These are phyloP conservation scores for Listronotus bonariensis DNA, from an alignment of 1,140 invertebrate genomes.

Conservation along the genomic window DNA sequence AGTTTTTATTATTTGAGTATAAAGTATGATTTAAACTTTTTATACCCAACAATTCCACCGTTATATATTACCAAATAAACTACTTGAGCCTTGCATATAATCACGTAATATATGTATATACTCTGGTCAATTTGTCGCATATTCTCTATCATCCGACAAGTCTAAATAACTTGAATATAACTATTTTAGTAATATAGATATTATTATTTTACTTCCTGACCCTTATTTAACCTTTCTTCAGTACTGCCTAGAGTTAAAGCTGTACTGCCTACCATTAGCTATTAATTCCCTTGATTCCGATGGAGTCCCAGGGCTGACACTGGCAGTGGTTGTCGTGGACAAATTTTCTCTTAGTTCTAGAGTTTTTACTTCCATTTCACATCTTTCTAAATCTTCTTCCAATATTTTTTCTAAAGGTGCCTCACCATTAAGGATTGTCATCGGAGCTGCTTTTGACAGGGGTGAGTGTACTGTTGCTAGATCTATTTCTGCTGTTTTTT, in stretches of 20 bases:
- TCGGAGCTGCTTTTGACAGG: constrained; percentile 56
- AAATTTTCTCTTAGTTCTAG: constrained; percentile 51
- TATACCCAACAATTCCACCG: constrained; percentile 1
- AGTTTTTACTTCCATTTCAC: constrained; percentile 42
- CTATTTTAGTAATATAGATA: too few species aligned
- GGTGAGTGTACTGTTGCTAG: constrained; percentile 56
- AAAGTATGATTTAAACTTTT: too few species aligned
- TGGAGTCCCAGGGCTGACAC: constrained; percentile 68
- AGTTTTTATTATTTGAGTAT: too few species aligned
- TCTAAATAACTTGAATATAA: neutral
- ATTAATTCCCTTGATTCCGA: constrained; percentile 70
- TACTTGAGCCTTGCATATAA: constrained; percentile 1
- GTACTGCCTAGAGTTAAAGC: constrained; percentile 50
- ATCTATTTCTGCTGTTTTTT: constrained; percentile 53
- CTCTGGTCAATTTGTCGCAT: neutral
- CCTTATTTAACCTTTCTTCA: constrained; percentile 8
- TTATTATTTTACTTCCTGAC: neutral
- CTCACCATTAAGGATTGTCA: constrained; percentile 55
- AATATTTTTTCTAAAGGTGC: constrained; percentile 59
- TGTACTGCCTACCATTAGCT: constrained; percentile 59
- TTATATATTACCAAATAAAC: neutral
- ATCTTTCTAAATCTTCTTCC: constrained; percentile 59
- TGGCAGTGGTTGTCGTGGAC: constrained; percentile 63
- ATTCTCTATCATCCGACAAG: neutral
- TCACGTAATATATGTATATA: neutral